Conservation (phyloP, 2,113 vertebrate genomes). For the Myodes glareolus region DNA sequence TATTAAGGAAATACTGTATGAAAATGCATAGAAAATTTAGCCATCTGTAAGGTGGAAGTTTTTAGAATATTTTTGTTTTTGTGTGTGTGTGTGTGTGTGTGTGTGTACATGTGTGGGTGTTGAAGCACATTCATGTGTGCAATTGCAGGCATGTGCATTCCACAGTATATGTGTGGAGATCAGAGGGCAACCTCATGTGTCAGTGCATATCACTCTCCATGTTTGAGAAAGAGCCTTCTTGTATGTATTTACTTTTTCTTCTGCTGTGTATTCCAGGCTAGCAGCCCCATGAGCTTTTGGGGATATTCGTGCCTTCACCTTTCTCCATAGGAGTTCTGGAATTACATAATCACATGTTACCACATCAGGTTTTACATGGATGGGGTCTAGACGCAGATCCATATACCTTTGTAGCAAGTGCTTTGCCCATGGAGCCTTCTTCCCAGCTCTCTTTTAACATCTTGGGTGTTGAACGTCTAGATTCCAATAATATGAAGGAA, state of each 20-base stretch:
- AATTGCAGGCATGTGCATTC: background rate
- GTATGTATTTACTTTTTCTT: background rate
- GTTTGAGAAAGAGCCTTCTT: background rate
- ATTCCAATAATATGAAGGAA: background rate
- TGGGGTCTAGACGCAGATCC: background rate
- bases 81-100: background rate
- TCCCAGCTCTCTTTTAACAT: background rate
- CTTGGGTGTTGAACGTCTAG: background rate
- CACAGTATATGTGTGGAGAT: background rate
- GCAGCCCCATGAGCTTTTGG: background rate
- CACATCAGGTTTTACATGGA: no score
- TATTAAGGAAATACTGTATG: background rate
- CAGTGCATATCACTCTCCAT: no score
- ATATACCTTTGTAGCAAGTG: no score
- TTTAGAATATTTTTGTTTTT: background rate
- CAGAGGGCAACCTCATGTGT: no score
- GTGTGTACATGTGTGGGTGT: background rate
- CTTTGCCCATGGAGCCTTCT: background rate
- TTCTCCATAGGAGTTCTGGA: background rate
- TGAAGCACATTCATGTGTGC: background rate
- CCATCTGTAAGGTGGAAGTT: background rate
- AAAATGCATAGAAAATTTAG: background rate
- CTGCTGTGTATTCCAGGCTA: background rate
- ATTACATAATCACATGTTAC: background rate
- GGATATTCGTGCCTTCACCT: background rate